phyloP scores from a whole-genome alignment of 2,888 invertebrate genomes.

The Morpho deidamia region DNA sequence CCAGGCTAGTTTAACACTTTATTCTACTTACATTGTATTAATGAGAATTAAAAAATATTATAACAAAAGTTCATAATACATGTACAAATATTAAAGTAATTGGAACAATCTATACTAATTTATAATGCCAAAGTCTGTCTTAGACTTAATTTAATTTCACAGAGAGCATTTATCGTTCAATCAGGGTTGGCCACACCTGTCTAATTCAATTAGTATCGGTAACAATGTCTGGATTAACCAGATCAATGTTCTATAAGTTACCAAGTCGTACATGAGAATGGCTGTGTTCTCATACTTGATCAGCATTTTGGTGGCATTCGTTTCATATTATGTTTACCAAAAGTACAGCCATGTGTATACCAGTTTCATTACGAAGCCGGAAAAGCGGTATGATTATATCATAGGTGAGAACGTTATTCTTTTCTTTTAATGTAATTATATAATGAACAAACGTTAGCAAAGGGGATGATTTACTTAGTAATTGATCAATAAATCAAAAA shows the following conservation, averaged over 20 bases:
- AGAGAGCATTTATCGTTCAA: neutral
- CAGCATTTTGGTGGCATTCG: slow-evolving; percentile 41
- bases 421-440: neutral
- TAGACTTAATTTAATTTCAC: too few species aligned
- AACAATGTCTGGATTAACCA: slow-evolving; percentile 37
- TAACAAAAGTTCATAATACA: too few species aligned
- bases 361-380: slow-evolving; percentile 52
- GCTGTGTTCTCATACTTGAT: slow-evolving; percentile 47
- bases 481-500: too few species aligned
- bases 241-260: slow-evolving; percentile 5
- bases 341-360: slow-evolving; percentile 47
- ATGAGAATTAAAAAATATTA: too few species aligned
- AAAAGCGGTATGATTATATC: slow-evolving; percentile 65
- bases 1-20: too few species aligned
- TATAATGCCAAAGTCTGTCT: too few species aligned
- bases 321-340: slow-evolving; percentile 59
- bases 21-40: too few species aligned
- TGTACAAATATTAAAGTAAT: too few species aligned
- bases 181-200: slow-evolving; percentile 32
- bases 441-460: too few species aligned
- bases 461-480: too few species aligned
- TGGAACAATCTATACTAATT: too few species aligned
- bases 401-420: slow-evolving; percentile 58
- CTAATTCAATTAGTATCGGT: slow-evolving; percentile 60
- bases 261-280: slow-evolving; percentile 33